Base-by-base conservation (phyloP, 2,888 invertebrate species). In the Leucania comma region DNA sequence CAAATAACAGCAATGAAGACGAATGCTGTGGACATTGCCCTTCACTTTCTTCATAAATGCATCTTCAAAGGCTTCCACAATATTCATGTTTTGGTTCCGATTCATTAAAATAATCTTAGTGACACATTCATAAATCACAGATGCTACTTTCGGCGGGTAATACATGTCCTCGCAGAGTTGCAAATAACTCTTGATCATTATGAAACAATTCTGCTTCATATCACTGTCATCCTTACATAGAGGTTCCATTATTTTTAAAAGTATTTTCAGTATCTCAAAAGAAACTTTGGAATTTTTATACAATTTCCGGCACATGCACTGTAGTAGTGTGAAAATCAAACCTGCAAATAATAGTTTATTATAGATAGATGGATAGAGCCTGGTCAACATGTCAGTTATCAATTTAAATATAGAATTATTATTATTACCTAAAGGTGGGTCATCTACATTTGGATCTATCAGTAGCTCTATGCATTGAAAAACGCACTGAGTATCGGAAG, bases 101-200 rank as follows among this genome's bases (percentile, higher is more conserved):
- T 90, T 93, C 20, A 94, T 76, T 68, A 81, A 73, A 0, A 90
- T 85, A 29, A 95, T 88, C 88, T 92, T 94, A 2, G 93, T 91
- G 1, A 90, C 90, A 87, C 96, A 96, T 85, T 94, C 93, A 68
- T 93, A 94, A 22, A 95, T 89, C 8, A 94, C 80, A n/a, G 90
- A 93, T 1, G 93, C 94, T 1, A 95, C 92, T 46, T 86, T 81
- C 0, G 95, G 93, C 3, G 95, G 92, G 70, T 96, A 96, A 78
- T 90, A 93, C 63, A 88, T 82, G 32, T 92, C 93, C 56, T 91
- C 89, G 78, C 93, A 93, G 32, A 94, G 88, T 32, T 91, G 89
- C 58, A 95, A 84, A 75, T 94, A 96, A 62, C 95, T 91, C 70
- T 88, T 92, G 9, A 96, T 87, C 94, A 96, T 95, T 42, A 96